Evolutionary conservation across 2,888 invertebrate species (phyloP), one percentile per base, ranked within the genome.

Genomic region (Aphidius colemani): DNA sequence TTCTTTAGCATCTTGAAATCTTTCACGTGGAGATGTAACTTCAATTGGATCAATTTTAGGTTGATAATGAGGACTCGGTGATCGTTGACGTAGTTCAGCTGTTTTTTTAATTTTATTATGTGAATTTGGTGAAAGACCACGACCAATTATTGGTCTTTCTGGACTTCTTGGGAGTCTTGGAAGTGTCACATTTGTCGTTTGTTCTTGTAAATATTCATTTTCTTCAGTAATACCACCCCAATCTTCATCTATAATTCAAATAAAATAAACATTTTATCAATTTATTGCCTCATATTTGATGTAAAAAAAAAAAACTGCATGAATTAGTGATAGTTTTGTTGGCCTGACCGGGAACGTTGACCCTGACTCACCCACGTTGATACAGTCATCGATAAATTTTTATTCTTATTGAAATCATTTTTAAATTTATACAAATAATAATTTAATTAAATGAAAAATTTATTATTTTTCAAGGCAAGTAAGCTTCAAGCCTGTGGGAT

Each of bases 1-100:
- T 75, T 94, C 92, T 81, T 93, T 93, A 53, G 94, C 93, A 73
- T 93, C 93, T 73, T 92, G 90, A 83, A 94, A 93, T 65, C 93
- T 86, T 74, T 93, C 93, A 71, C 90, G 88, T 1, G 92, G 92
- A 66, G 80, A 79, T 50, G 80, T 74, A 80, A 74, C 84, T 75
- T 72, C 86, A 75, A 64, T 74, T 18, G 80, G 86, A 60, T 73
- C 77, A 10, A 77, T 59, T 59, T 79, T 72, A 1, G 78, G 75
- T 66, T 80, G 80, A 70, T 80, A 86, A 65, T 86, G 86, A 7
- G 83, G 83, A 67, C 83, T 81, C 11, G 83, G 82, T 7, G 83
- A 80, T 41, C 83, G 71, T 69, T 82, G 82, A 61, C 82, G 74
- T 48, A 85, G 81, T 64, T 86, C 85, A 63, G 86, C 85, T 44